These are phyloP conservation scores for Illadopsis cleaveri DNA, from an alignment of 2,113 vertebrate genomes.

Conservation along the genomic window DNA sequence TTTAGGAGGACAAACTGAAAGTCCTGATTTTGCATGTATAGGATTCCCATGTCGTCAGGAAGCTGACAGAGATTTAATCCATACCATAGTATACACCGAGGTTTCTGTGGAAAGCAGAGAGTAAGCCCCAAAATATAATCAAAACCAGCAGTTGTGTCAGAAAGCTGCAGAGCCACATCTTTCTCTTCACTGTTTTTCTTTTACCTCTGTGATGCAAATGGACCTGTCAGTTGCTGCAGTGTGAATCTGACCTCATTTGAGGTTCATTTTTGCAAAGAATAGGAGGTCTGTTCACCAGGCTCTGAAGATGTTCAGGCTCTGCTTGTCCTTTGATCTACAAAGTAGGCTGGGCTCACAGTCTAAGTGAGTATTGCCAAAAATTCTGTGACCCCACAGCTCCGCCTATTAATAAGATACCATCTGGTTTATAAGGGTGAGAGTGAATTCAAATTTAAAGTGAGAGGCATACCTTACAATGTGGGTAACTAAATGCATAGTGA, in stretches of 20 bases:
- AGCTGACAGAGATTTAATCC: background rate
- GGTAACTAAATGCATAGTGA: background rate
- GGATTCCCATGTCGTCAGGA: background rate
- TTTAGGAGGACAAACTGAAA: background rate
- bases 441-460: background rate
- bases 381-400: background rate
- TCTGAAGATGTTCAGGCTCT: conserved; percentile 7
- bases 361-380: conserved; percentile 18
- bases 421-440: background rate
- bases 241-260: conserved; percentile 26
- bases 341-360: conserved; percentile 1
- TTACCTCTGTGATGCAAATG: background rate
- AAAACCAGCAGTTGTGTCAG: background rate
- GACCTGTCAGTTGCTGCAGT: background rate
- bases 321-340: conserved; percentile 21
- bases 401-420: conserved; percentile 5
- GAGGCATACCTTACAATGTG: background rate
- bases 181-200: background rate
- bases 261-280: conserved; percentile 2
- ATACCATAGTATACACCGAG: background rate
- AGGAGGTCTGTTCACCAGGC: conserved; percentile 16
- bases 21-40: background rate
- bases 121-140: background rate
- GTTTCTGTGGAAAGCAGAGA: background rate
- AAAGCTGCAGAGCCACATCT: background rate